Percentiles rank a stretch among this genome's conserved stretches.
Evolutionary conservation across 1,140 invertebrate species (phyloP).

Genomic region (Macrocentrus cingulum): DNA sequence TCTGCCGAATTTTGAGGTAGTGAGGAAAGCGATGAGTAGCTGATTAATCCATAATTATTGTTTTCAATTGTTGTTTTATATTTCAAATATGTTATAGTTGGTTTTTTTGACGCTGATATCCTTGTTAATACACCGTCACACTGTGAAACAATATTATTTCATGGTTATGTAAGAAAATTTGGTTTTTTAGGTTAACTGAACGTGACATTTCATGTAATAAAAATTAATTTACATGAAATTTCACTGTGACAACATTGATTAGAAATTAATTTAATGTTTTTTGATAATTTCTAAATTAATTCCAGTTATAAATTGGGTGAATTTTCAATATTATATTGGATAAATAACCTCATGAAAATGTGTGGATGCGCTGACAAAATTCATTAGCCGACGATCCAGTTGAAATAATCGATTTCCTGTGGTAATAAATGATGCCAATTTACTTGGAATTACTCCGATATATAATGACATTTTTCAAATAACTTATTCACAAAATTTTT

Average conservation of each 20-base stretch:
- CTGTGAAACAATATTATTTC: neutral
- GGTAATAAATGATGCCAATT: constrained; percentile 37
- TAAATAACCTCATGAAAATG: constrained; percentile 38
- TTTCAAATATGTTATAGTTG: neutral
- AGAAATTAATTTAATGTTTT: constrained; percentile 27
- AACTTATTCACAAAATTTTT: neutral
- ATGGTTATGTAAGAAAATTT: too few relatives aligned
- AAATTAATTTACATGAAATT: too few relatives aligned
- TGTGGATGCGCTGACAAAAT: constrained; percentile 32
- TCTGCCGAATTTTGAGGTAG: constrained; percentile 2
- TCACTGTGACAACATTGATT: too few relatives aligned
- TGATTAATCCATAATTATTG: neutral
- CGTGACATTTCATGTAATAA: too few relatives aligned
- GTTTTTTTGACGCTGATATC: neutral
- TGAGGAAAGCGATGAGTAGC: neutral
- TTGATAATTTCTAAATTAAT: neutral
- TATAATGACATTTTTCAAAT: constrained; percentile 44
- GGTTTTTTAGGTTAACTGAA: too few relatives aligned
- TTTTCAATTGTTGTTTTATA: neutral
- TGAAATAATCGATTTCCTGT: constrained; percentile 38
- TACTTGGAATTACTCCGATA: constrained; percentile 41
- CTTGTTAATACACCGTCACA: neutral
- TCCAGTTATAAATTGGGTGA: neutral
- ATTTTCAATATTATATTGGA: neutral
- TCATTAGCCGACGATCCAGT: constrained; percentile 37